A percentile compares a stretch with the other conserved stretches of the same genome.
Conservation (phyloP, 92 coral and sea anemone species). For the Epizoanthus ramosus region DNA sequence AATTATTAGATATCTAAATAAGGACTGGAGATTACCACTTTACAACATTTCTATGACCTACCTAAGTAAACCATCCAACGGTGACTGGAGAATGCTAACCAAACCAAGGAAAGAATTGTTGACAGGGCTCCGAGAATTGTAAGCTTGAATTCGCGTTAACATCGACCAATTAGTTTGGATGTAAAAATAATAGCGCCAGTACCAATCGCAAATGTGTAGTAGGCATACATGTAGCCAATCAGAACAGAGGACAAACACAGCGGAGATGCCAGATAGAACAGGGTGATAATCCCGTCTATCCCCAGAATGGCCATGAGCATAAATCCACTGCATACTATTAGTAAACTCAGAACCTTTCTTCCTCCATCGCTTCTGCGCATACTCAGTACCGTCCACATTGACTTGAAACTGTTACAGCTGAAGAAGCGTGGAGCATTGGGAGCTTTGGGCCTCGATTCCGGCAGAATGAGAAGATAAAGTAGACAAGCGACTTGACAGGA, state of each 20-base stretch:
- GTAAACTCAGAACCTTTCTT: background rate
- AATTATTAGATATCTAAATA: no score
- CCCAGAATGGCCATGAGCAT: background rate
- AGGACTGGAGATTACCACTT: no score
- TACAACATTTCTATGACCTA: no score
- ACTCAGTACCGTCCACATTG: background rate
- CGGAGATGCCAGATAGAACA: background rate
- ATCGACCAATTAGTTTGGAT: background rate
- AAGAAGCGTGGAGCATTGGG: background rate
- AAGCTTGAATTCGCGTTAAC: background rate
- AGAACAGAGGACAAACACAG: background rate
- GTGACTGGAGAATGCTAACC: no score
- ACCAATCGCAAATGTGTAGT: background rate
- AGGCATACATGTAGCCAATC: background rate
- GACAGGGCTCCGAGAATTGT: background rate
- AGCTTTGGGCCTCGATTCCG: slow-evolving; percentile 3
- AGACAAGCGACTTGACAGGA: background rate
- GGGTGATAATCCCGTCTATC: no score
- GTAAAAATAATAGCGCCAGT: background rate
- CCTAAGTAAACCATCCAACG: no score
- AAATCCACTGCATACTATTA: background rate
- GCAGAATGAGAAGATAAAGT: background rate
- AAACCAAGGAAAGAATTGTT: background rate
- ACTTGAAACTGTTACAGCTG: background rate
- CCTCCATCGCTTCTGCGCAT: background rate